Evolutionary conservation across 2,888 invertebrate species (phyloP), one percentile per base, ranked within the genome.

Genomic region (Phortica magna): DNA sequence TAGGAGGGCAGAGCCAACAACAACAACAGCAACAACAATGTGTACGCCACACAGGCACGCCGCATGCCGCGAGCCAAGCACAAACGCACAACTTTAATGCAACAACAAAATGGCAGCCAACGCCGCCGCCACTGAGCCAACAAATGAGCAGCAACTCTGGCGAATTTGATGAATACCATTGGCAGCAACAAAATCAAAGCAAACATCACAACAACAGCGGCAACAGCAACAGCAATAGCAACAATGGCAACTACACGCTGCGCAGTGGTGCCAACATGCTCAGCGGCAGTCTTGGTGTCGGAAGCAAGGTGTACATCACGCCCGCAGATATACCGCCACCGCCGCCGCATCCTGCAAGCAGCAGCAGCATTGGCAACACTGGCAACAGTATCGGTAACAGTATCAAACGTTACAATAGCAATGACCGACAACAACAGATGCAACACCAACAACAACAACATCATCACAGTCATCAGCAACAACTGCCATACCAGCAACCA

Each of bases 301-400:
- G 82, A 55, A 83, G 82, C 31, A 90, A 89, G 83, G 87, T 89
- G 74, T 90, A 87, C 83, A 88, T 90, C 82, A 89, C 89, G 80
- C 90, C 90, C 68, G 88, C 88, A 71, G 90, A 90, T 67, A 90
- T 90, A 81, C 90, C 90, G 71, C 88, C 90, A 43, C 90, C 90
- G 4, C 90, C 90, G 1, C 88, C 88, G 14, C 88, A 88, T 48
- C 88, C 88, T n/a, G 65, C 67, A 48, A 75, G 53, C 43, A 59
- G 74, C 48, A 19, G 17, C 17, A 48, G 64, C 17, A 48, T 48
- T n/a, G 43, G 14, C 14, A 48, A 3, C 7, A 14, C 10, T n/a
- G 31, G 14, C 22, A n/a, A n/a, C 3, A 22, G 68, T 17, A 22
- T 41, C 42, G 48, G 42, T 19, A 48, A 17, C 48, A 48, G 7